A percentile compares a stretch with the other conserved stretches of the same genome.
Conservation (phyloP, 2,888 invertebrate species). For the Theodoxus fluviatilis region DNA sequence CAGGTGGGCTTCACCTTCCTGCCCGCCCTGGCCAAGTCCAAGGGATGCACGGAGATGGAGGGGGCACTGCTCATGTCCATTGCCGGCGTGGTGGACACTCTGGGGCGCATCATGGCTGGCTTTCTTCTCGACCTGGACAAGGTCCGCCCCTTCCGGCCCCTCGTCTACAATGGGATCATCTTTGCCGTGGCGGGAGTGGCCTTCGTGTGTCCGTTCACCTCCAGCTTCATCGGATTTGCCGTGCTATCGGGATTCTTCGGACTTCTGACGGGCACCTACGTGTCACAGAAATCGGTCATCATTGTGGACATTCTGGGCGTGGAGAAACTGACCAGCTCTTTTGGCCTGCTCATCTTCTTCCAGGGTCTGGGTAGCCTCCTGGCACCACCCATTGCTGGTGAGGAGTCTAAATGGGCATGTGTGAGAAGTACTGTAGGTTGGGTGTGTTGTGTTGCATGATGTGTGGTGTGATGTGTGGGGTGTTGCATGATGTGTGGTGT, state of each 20-base stretch:
- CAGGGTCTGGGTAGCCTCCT: slow-evolving; percentile 50
- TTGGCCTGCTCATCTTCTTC: slow-evolving; percentile 49
- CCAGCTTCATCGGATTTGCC: slow-evolving; percentile 35
- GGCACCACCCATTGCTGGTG: slow-evolving; percentile 55
- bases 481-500: neutral
- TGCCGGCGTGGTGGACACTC: slow-evolving; percentile 45
- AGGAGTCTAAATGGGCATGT: slow-evolving; percentile 13
- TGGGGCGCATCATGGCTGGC: slow-evolving; percentile 43
- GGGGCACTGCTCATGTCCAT: slow-evolving; percentile 47
- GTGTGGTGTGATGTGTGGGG: neutral
- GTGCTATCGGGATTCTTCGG: slow-evolving; percentile 44
- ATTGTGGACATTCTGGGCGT: slow-evolving; percentile 52
- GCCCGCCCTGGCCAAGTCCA: slow-evolving; percentile 46
- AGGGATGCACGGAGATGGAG: slow-evolving; percentile 37
- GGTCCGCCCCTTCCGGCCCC: slow-evolving; percentile 41
- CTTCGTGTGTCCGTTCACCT: slow-evolving; percentile 40
- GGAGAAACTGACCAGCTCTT: slow-evolving; percentile 46
- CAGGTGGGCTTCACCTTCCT: slow-evolving; percentile 50
- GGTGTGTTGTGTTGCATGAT: neutral
- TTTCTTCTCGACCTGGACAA: slow-evolving; percentile 40
- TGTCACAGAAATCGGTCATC: slow-evolving; percentile 55
- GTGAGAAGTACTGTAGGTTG: neutral
- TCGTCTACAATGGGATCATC: slow-evolving; percentile 45
- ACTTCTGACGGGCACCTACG: slow-evolving; percentile 45
- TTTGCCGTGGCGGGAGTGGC: slow-evolving; percentile 42